Evolutionary conservation across 2,888 invertebrate genomes (phyloP), one percentile per base, ranked within the genome.

Genomic region (Trypoxylon attenuatum): DNA sequence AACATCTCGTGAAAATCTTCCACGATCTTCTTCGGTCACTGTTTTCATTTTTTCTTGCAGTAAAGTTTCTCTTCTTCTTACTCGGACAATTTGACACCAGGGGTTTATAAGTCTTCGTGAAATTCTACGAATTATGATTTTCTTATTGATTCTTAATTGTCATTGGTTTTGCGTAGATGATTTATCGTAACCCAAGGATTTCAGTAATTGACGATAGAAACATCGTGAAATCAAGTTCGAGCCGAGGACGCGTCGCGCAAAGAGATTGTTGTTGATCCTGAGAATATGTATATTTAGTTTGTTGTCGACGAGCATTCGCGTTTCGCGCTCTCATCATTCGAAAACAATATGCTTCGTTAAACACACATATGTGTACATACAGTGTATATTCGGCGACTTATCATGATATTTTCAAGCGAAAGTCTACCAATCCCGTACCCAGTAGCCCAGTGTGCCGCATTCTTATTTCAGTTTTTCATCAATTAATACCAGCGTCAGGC

Each of bases 231-330:
- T 47, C 22, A 21, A 42, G 29, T 49, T 22, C n/a, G 5, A 45
- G 1, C 15, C 38, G 19, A 23, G 56, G 55, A 53, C 38, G 50
- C 41, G 56, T 47, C 42, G 50, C 33, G 33, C 25, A 50, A 68
- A 61, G 53, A 68, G 53, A 68, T 60, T 57, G 56, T 33, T 50
- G 42, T 33, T n/a, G 45, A 19, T 52, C 52, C 50, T 53, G 33
- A 47, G 39, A 27, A 60, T 45, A 51, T 42, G 61, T 68, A 68
- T 68, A 68, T 68, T 68, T 68, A 68, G 68, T 53, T 10, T 33
- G 13, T 51, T 52, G 46, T 50, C 53, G 49, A 68, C 52, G 52
- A 68, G 57, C 47, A 68, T 61, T 56, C 61, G n/a, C 53, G 57
- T 62, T 68, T 62, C 50, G 45, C 69, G 39, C 19, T 39, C 42